phyloP scores from a whole-genome alignment of 2,888 invertebrate species.

The Acleris literana region DNA sequence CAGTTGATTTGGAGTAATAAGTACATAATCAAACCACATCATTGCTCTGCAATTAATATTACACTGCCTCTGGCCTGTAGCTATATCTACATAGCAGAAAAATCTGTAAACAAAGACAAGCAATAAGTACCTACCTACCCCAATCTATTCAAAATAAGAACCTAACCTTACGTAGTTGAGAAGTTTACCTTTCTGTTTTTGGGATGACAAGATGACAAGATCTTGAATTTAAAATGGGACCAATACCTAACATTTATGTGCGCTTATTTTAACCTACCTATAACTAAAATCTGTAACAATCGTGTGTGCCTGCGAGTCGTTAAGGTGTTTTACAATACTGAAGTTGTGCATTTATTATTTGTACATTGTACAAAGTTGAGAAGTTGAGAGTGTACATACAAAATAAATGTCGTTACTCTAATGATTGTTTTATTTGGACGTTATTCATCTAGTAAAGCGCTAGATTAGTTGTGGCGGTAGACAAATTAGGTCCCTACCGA shows the following conservation, averaged over 20 bases:
- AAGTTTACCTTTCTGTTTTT: constrained; percentile 9
- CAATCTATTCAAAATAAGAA: constrained; percentile 13
- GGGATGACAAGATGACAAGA: constrained; percentile 7
- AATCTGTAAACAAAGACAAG: constrained; percentile 7
- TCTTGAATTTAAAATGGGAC: constrained; percentile 67
- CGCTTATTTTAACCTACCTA: constrained; percentile 56
- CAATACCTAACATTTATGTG: constrained; percentile 64
- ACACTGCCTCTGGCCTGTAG: constrained; percentile 26
- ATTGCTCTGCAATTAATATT: constrained; percentile 8
- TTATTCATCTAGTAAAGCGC: neutral
- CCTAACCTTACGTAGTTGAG: neutral
- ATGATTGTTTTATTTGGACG: constrained; percentile 42
- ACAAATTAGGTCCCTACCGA: no score
- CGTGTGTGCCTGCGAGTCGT: constrained; percentile 63
- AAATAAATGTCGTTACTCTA: constrained; percentile 79
- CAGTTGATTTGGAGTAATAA: constrained; percentile 66
- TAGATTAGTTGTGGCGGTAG: no score
- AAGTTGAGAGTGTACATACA: constrained; percentile 77
- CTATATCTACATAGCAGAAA: neutral
- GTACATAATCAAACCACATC: neutral
- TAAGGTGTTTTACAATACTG: constrained; percentile 76
- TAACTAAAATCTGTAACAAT: constrained; percentile 39
- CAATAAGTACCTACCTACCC: constrained; percentile 9
- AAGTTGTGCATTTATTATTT: constrained; percentile 84
- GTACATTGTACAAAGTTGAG: constrained; percentile 76